Base-by-base conservation (phyloP, 2,797 vertebrate species). In the Momotus momota region DNA sequence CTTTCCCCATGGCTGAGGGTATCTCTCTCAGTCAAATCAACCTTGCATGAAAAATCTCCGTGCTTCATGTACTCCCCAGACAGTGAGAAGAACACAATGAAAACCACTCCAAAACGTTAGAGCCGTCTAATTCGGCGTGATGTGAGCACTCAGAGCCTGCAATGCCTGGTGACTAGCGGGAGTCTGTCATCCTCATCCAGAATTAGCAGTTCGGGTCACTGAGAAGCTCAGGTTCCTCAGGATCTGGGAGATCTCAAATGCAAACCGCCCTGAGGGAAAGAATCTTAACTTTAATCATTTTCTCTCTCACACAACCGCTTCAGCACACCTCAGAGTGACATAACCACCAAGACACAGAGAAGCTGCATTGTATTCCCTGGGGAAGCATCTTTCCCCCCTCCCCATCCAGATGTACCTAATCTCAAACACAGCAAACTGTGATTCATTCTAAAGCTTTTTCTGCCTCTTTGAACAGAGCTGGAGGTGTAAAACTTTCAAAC, bases 401-500 rank as follows among this genome's bases (percentile, higher is more conserved):
- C 38, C 27, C 23, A 0, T 72, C 7, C 82, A 70, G 85, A 74
- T 73, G 48, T 58, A 23, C 31, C 48, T 69, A 40, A 20, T 16
- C 82, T 70, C 62, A 91, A 79, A 40, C 3, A 3, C 54, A 71
- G 61, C 61, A 54, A 73, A 52, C 80, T 70, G 55, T 25, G 66
- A 75, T 80, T 90, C 4, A 7, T 81, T 84, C 84, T n/a, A 90
- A 88, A 81, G 51, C 38, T 85, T 91, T 85, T 45, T 31, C 31
- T 93, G 20, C 62, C 38, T 73, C 82, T 96, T 91, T 90, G 88
- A 94, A 86, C 27, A 60, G 62, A 90, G 29, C 20, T 86, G 45
- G 77, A 93, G 52, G 91, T 88, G 86, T 84, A 54, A 94, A 90
- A 79, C 64, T 86, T 92, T 65, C 70, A 88, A 94, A 93, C 74